Conservation (phyloP, 2,888 invertebrate species). For the Thecocarcelia acutangulata region DNA sequence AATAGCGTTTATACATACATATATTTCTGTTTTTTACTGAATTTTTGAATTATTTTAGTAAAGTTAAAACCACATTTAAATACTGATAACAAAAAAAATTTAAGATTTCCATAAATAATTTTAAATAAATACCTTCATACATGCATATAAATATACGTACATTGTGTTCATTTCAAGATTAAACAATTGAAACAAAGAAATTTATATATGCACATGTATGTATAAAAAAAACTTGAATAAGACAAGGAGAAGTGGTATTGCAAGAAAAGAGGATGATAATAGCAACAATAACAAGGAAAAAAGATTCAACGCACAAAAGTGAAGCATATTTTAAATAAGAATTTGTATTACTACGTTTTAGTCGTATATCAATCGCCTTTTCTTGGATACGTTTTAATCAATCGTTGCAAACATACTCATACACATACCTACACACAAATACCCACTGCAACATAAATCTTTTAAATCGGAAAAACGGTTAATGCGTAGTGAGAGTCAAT, state of each 20-base stretch:
- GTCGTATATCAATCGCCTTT: not conserved
- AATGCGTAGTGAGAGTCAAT: constrained; percentile 35
- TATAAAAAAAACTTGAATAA: not conserved
- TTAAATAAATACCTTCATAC: not conserved
- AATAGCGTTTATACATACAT: constrained; percentile 15
- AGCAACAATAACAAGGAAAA: constrained; percentile 23
- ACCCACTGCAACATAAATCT: constrained; percentile 31
- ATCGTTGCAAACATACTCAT: constrained; percentile 10
- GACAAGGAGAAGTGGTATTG: not conserved
- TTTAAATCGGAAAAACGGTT: constrained; percentile 49
- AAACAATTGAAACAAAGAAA: constrained; percentile 26
- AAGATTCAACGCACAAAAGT: constrained; percentile 51
- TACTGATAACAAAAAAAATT: constrained; percentile 28
- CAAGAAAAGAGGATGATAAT: not conserved
- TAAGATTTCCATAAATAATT: not conserved
- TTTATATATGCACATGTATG: not conserved
- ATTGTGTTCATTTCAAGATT: constrained; percentile 1
- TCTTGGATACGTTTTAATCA: constrained; percentile 19
- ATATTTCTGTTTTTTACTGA: constrained; percentile 4
- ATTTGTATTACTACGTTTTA: constrained; percentile 17
- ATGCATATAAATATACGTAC: not conserved
- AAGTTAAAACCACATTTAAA: constrained; percentile 16
- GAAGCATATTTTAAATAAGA: constrained; percentile 36
- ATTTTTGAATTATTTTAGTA: constrained; percentile 7
- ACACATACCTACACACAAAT: not conserved